Base-by-base conservation (phyloP, 2,797 vertebrate genomes). In the Carapus acus region DNA sequence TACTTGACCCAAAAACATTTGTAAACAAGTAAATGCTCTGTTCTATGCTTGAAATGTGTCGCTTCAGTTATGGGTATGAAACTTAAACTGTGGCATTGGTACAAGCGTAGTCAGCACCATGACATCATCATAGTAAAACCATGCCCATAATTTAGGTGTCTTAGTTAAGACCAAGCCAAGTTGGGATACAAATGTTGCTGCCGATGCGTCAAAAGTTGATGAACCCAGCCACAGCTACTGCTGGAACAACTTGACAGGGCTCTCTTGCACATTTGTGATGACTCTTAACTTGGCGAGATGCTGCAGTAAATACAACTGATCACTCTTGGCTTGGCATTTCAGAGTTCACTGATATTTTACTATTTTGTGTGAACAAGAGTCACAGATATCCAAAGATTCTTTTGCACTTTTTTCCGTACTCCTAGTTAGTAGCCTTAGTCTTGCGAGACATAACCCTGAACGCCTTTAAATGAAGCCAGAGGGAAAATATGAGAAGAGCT, bases 401-500 rank as follows among this genome's bases (percentile, higher is more conserved):
- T 20, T 65, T 74, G 51, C 48, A 49, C 66, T 75, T 48, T 57
- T 73, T 72, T 77, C 63, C 58, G 73, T 66, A 77, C 74, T 41
- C 64, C 58, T 58, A 53, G 62, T 62, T 59, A 60, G 64, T 49
- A 60, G 47, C 19, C 40, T n/a, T n/a, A 60, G 70, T 43, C 47
- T 1, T n/a, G n/a, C n/a, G 36, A 52, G 54, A 46, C 31, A 40
- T 27, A 54, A 59, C 47, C 52, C 20, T 2, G 12, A 38, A 49
- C 42, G 52, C 41, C 38, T 58, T 24, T 61, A 46, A 55, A 60
- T 64, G 73, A 68, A 64, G 58, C 71, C 67, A 76, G 42, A 45
- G 53, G 58, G 47, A 44, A 73, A 71, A 67, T 70, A 52, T 43
- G 12, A 29, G 51, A 7, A 18, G 39, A 20, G 54, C 62, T 66